Percentiles rank a stretch among this genome's conserved stretches.
phyloP scores from a whole-genome alignment of 2,797 vertebrate genomes.

The Falco naumanni region DNA sequence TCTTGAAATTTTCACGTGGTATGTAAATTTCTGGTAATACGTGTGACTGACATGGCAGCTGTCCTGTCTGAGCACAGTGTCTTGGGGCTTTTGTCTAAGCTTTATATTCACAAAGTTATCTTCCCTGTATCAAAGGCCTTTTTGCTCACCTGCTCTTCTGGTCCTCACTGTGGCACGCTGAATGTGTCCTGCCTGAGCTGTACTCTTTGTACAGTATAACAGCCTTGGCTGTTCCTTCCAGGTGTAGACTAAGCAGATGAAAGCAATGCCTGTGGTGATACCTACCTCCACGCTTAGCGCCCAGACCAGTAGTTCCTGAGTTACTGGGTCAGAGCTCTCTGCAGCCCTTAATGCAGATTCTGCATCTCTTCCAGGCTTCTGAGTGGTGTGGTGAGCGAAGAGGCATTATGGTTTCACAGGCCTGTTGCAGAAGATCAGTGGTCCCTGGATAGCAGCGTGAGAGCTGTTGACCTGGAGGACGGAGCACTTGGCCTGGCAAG shows the following conservation, averaged over 20 bases:
- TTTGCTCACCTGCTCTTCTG: not conserved
- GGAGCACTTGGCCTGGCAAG: not conserved
- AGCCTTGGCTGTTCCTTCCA: not conserved
- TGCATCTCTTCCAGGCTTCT: not conserved
- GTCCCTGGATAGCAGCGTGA: not conserved
- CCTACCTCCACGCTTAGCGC: not conserved
- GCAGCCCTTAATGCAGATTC: not conserved
- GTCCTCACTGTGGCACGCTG: not conserved
- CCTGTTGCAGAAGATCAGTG: not conserved
- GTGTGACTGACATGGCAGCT: not conserved
- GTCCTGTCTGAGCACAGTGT: not conserved
- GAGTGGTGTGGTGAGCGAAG: not conserved
- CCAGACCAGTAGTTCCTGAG: not conserved
- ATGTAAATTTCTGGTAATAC: not conserved
- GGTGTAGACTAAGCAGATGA: not conserved
- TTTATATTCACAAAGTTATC: not conserved
- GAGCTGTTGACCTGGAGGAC: not conserved
- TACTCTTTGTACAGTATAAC: not conserved
- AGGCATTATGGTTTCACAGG: not conserved
- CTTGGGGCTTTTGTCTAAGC: not conserved
- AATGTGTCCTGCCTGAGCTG: accelerated
- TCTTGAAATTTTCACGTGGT: not conserved
- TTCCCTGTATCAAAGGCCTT: not conserved
- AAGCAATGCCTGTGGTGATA: not conserved
- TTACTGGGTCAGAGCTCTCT: not conserved